Percentiles rank a stretch among this genome's conserved stretches.
These are phyloP conservation scores for Psephotus haematonotus DNA, from an alignment of 2,113 vertebrate species.

Conservation along the genomic window DNA sequence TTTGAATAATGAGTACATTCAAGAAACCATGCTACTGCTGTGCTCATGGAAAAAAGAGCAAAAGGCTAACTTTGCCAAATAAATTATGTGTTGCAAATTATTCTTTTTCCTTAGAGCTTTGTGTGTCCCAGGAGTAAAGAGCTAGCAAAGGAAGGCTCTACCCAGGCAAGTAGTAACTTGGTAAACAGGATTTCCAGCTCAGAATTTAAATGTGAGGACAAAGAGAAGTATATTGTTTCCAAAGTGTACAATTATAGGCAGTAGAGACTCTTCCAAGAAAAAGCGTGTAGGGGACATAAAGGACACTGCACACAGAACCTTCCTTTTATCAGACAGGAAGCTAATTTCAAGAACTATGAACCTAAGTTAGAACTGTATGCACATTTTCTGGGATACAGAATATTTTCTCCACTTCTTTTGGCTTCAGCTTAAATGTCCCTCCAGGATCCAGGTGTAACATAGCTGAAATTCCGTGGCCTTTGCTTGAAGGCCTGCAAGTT, in stretches of 20 bases:
- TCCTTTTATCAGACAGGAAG: not conserved
- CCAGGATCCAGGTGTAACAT: not conserved
- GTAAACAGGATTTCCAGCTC: conserved; percentile 35
- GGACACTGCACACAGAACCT: not conserved
- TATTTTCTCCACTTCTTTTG: not conserved
- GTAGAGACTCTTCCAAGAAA: not conserved
- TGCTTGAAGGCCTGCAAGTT: not conserved
- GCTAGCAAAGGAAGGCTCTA: conserved; percentile 21
- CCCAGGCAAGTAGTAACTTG: not conserved
- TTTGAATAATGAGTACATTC: conserved; percentile 40
- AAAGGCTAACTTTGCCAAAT: conserved; percentile 35
- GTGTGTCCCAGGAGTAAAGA: not conserved
- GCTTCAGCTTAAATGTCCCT: not conserved
- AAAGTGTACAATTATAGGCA: not conserved
- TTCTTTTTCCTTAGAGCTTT: conserved; percentile 6
- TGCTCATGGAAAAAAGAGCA: not conserved
- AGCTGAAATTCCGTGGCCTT: conserved; percentile 26
- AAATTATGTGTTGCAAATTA: conserved; percentile 29
- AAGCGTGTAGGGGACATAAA: not conserved
- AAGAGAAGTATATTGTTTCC: not conserved
- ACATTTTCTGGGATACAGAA: not conserved
- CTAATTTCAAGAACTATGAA: not conserved
- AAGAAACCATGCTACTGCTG: conserved; percentile 29
- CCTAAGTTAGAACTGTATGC: not conserved
- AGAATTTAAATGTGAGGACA: not conserved